Conservation (phyloP, 1,140 invertebrate genomes). For the Drosophila ambigua region DNA sequence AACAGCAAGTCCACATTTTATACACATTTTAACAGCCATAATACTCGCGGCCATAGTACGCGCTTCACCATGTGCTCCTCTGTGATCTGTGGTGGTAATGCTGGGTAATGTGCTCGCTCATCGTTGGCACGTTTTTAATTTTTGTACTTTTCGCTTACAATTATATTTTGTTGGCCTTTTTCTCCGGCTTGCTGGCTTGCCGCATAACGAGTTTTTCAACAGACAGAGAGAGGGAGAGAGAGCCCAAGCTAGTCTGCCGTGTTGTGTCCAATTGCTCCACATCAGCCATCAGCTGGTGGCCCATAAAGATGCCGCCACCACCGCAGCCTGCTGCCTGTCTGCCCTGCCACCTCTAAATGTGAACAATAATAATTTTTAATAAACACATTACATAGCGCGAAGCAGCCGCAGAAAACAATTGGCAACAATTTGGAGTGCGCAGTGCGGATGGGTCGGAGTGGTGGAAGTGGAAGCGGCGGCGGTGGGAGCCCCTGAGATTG, state of each 20-base stretch:
- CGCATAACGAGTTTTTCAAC: constrained; percentile 60
- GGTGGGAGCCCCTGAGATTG: constrained; percentile 3
- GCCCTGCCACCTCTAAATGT: constrained; percentile 40
- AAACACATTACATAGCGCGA: constrained; percentile 73
- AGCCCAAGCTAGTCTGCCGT: constrained; percentile 20
- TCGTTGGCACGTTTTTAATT: constrained; percentile 69
- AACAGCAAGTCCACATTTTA: constrained; percentile 40
- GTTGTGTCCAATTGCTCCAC: constrained; percentile 67
- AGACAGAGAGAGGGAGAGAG: constrained; percentile 17
- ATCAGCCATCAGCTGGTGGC: constrained; percentile 63
- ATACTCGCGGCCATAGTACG: constrained; percentile 25
- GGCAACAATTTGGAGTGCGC: constrained; percentile 40
- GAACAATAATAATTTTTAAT: constrained; percentile 76
- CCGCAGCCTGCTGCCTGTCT: no score
- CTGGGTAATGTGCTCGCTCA: constrained; percentile 70
- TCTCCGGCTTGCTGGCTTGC: constrained; percentile 24
- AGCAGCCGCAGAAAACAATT: constrained; percentile 60
- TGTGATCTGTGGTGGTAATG: constrained; percentile 11
- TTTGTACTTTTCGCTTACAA: constrained; percentile 33
- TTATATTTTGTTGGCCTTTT: constrained; percentile 31
- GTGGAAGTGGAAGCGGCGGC: not conserved
- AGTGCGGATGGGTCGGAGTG: not conserved
- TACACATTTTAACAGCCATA: constrained; percentile 32
- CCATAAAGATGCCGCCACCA: constrained; percentile 60
- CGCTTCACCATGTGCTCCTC: constrained; percentile 60